phyloP scores from a whole-genome alignment of 2,888 invertebrate species.

The Ellobium chinense region DNA sequence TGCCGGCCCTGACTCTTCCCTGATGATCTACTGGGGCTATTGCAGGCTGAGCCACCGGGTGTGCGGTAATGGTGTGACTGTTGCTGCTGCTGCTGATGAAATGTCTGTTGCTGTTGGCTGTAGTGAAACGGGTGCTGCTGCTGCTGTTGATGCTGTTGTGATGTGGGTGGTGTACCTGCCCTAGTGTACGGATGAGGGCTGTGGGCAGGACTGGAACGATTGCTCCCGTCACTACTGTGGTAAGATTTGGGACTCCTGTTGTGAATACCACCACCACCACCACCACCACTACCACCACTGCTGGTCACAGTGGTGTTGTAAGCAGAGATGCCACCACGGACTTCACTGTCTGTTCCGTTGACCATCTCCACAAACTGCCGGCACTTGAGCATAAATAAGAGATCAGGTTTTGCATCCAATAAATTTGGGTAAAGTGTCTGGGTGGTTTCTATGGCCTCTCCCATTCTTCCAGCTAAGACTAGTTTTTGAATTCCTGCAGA shows the following conservation, averaged over 20 bases:
- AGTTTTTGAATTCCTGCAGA: conserved; percentile 92
- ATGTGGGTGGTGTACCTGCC: conserved; percentile 36
- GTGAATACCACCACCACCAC: background rate
- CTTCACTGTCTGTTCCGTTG: conserved; percentile 78
- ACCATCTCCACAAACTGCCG: conserved; percentile 99
- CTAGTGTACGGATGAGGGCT: conserved; percentile 73
- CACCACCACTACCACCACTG: conserved; percentile 63
- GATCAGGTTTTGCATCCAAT: conserved; percentile 92
- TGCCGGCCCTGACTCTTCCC: conserved; percentile 54
- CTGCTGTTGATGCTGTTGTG: conserved; percentile 23
- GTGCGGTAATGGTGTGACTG: conserved; percentile 42
- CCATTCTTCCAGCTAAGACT: conserved; percentile 94
- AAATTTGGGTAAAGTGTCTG: conserved; percentile 95
- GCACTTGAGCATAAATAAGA: conserved; percentile 97
- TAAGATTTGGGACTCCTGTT: conserved; percentile 70
- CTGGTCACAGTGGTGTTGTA: conserved; percentile 39
- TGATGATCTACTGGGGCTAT: conserved; percentile 68
- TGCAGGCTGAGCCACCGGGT: conserved; percentile 59
- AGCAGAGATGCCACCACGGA: conserved; percentile 82
- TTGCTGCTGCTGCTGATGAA: conserved; percentile 32
- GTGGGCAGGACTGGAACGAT: conserved; percentile 74
- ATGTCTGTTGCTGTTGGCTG: conserved; percentile 47
- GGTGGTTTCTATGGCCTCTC: conserved; percentile 95
- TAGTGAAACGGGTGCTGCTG: conserved; percentile 33
- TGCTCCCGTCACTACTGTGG: conserved; percentile 73